Conservation (phyloP, 2,888 invertebrate genomes). For the Archaeoteleia sp. region DNA sequence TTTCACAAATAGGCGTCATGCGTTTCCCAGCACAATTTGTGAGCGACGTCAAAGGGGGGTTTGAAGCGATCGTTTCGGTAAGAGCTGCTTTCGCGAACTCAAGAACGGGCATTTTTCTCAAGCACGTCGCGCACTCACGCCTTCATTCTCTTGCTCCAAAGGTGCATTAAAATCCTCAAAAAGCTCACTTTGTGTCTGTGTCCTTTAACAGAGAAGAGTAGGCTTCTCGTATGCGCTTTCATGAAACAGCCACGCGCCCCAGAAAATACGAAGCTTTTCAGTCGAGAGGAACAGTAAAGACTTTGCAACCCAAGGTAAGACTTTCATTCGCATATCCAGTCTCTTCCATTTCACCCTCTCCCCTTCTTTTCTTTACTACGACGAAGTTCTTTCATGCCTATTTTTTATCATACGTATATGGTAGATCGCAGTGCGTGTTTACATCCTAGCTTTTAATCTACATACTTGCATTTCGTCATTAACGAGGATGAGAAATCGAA, state of each 20-base stretch:
- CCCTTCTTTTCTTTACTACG: conserved; percentile 47
- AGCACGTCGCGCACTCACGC: conserved; percentile 36
- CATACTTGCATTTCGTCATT: background rate
- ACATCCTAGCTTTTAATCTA: conserved; percentile 11
- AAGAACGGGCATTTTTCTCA: conserved; percentile 40
- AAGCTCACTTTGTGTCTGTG: conserved; percentile 45
- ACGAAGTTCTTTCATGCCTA: conserved; percentile 59
- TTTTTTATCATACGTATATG: conserved; percentile 12
- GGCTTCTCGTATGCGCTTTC: conserved; percentile 43
- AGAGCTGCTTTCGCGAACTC: conserved; percentile 36
- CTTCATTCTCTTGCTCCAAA: conserved; percentile 41
- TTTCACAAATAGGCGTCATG: conserved; percentile 15
- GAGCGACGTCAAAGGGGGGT: conserved; percentile 35
- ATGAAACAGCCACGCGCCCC: conserved; percentile 38
- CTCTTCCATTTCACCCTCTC: conserved; percentile 47
- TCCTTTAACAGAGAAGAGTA: conserved; percentile 39
- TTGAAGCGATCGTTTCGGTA: conserved; percentile 45
- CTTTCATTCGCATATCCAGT: conserved; percentile 54
- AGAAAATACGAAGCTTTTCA: conserved; percentile 59
- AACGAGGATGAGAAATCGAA: background rate
- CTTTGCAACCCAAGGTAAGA: conserved; percentile 60
- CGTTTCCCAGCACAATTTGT: conserved; percentile 24
- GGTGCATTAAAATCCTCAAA: conserved; percentile 50
- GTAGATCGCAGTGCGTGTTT: conserved; percentile 14
- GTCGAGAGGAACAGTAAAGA: conserved; percentile 61